phyloP scores from a whole-genome alignment of 2,888 invertebrate species.

The Pheosia tremula region DNA sequence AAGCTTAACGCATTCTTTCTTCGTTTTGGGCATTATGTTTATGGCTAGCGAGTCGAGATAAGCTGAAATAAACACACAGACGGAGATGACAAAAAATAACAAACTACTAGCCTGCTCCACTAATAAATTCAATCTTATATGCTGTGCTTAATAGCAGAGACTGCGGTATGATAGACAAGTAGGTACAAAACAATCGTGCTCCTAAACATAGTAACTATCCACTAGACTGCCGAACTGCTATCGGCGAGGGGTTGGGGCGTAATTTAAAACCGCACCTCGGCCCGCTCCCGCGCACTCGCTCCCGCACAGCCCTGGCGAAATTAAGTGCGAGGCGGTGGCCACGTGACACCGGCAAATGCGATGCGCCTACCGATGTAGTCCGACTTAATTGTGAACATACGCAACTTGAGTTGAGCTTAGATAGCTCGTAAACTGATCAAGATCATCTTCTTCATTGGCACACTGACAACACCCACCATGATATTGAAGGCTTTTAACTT shows the following conservation, averaged over 20 bases:
- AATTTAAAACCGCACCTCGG: constrained; percentile 78
- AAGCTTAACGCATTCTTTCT: too few relatives aligned
- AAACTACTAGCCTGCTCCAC: too few relatives aligned
- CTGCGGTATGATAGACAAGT: not conserved
- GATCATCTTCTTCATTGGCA: too few relatives aligned
- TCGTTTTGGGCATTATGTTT: too few relatives aligned
- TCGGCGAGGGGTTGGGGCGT: constrained; percentile 63
- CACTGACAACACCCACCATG: too few relatives aligned
- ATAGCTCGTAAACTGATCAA: too few relatives aligned
- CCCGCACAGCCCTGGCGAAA: constrained; percentile 64
- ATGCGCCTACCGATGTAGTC: constrained; percentile 69
- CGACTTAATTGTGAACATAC: constrained; percentile 77
- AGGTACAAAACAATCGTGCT: not conserved
- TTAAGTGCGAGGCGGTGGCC: constrained; percentile 78
- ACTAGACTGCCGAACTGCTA: constrained; percentile 55
- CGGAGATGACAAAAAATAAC: too few relatives aligned
- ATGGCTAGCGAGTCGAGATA: too few relatives aligned
- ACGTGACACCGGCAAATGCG: constrained; percentile 82
- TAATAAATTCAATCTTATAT: too few relatives aligned
- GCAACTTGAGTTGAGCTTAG: constrained; percentile 38
- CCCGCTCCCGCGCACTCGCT: constrained; percentile 49
- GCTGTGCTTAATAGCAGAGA: too few relatives aligned
- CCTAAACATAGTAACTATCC: constrained; percentile 30
- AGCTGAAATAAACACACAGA: too few relatives aligned
- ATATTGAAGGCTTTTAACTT: too few relatives aligned